These are phyloP conservation scores for Aquatica leii DNA, from an alignment of 2,888 invertebrate species.

Conservation along the genomic window DNA sequence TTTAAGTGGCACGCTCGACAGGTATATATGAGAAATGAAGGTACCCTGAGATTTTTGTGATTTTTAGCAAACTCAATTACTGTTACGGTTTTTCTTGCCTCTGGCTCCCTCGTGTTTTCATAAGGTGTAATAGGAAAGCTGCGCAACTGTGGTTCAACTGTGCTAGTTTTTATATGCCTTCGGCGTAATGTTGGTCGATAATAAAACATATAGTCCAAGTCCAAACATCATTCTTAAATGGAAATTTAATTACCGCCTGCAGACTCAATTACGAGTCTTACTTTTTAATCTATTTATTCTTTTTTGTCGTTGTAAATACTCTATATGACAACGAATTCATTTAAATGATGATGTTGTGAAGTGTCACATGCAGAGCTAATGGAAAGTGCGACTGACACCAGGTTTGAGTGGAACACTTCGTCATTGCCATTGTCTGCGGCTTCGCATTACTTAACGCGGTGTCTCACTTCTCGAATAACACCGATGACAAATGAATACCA, in stretches of 20 bases:
- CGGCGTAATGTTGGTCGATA: constrained; percentile 40
- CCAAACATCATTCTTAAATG: constrained; percentile 27
- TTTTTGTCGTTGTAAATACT: constrained; percentile 15
- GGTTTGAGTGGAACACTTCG: constrained; percentile 55
- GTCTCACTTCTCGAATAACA: constrained; percentile 48
- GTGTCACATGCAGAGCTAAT: constrained; percentile 54
- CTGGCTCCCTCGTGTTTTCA: constrained; percentile 50
- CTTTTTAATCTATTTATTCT: constrained; percentile 1
- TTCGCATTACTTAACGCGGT: constrained; percentile 51
- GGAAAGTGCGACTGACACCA: constrained; percentile 55
- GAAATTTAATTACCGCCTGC: constrained; percentile 17
- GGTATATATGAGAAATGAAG: constrained; percentile 33
- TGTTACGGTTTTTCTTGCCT: constrained; percentile 47
- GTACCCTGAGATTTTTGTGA: constrained; percentile 53
- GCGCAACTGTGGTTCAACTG: constrained; percentile 31
- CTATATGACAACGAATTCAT: constrained; percentile 44
- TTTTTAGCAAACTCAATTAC: constrained; percentile 57
- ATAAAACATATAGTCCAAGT: constrained; percentile 31
- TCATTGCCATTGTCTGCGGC: constrained; percentile 54
- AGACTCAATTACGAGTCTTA: not conserved
- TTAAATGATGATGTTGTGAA: constrained; percentile 56
- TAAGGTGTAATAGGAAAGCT: constrained; percentile 48
- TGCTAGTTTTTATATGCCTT: constrained; percentile 40
- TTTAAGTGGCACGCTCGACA: constrained; percentile 19
- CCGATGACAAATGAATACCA: constrained; percentile 58